Evolutionary conservation across 1,140 invertebrate species (phyloP), one percentile per base, ranked within the genome.

Genomic region (Stenopsyche tienmushanensis): DNA sequence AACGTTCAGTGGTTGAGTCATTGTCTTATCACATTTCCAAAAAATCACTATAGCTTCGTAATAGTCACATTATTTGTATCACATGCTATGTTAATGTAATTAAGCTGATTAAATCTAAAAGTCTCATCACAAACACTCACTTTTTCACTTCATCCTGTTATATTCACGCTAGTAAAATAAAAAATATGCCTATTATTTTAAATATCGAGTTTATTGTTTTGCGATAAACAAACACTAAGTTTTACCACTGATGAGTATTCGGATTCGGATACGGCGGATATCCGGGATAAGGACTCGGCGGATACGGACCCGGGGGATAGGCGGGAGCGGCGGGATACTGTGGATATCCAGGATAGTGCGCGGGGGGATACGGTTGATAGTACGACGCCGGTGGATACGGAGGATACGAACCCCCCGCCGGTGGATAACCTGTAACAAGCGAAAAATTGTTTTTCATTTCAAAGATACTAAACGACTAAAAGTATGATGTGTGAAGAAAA

Each of bases 201-300:
- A n/a, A n/a, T n/a, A n/a, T n/a, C n/a, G n/a, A n/a, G n/a, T n/a
- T n/a, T n/a, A n/a, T n/a, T n/a, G n/a, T n/a, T n/a, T n/a, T n/a
- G n/a, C n/a, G n/a, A n/a, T n/a, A n/a, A n/a, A n/a, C n/a, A n/a
- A n/a, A n/a, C n/a, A n/a, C n/a, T n/a, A n/a, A n/a, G n/a, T 13
- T 57, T 73, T 76, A 80, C 77, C 78, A 78, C 72, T 78, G 77
- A 7, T 59, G 18, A 17, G 58, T 52, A 24, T 67, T 65, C 73
- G 75, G 69, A 79, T 84, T 73, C 62, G 80, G 72, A 77, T 83
- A 75, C 71, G 77, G 77, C 65, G 83, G 74, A 63, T 78, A 80
- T 0, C 77, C 77, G 3, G 79, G 72, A 60, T 80, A 78, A 76
- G 8, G 78, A 71, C 3, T 76, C 73, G 65, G 75, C 72, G n/a